Conservation (phyloP, 2,888 invertebrate species). For the Lissonota sp. region DNA sequence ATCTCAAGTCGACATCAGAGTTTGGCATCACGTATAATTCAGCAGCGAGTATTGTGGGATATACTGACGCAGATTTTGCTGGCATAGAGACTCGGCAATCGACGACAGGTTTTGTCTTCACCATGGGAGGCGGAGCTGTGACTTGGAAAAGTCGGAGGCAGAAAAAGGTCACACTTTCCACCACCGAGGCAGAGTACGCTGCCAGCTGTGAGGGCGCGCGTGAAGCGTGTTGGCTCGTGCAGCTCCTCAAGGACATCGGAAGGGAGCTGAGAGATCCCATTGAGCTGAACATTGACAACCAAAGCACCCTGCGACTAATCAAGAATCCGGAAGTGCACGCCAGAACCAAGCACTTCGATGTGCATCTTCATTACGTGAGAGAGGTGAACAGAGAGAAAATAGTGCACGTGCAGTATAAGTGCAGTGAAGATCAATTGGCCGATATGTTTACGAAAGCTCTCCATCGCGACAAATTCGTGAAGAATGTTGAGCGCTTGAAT, state of each 20-base stretch:
- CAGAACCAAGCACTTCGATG: constrained; percentile 42
- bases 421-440: constrained; percentile 28
- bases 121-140: constrained; percentile 31
- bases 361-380: constrained; percentile 34
- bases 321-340: constrained; percentile 35
- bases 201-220: constrained; percentile 32
- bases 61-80: constrained; percentile 38
- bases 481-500: constrained; percentile 25
- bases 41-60: neutral
- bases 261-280: constrained; percentile 2
- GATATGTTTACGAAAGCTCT: constrained; percentile 20
- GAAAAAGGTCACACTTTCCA: constrained; percentile 30
- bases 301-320: constrained; percentile 21
- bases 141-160: constrained; percentile 29
- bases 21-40: constrained; percentile 7
- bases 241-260: constrained; percentile 11
- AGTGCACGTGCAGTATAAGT: neutral
- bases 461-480: constrained; percentile 12
- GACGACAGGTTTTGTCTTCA: constrained; percentile 19
- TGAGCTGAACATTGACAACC: constrained; percentile 28
- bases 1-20: constrained; percentile 4
- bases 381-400: constrained; percentile 9
- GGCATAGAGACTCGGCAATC: constrained; percentile 4
- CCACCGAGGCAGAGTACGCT: constrained; percentile 31
- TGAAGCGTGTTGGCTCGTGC: constrained; percentile 16